phyloP scores from a whole-genome alignment of 2,113 vertebrate genomes.

The Microtus richardsoni region DNA sequence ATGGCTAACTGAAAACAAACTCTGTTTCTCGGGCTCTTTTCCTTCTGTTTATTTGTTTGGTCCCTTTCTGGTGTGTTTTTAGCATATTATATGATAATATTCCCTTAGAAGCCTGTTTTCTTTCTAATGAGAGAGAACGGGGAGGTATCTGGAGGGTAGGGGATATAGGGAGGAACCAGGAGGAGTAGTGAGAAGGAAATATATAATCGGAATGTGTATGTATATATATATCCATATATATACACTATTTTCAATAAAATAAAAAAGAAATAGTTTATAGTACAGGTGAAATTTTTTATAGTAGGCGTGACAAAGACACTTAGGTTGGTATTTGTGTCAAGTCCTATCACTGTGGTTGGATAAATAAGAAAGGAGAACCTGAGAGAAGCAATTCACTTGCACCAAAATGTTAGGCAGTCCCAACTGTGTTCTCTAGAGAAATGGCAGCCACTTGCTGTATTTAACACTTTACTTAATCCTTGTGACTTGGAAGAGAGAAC shows the following conservation, averaged over 20 bases:
- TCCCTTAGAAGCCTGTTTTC: background rate
- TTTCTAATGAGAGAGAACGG: background rate
- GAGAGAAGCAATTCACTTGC: conserved; percentile 32
- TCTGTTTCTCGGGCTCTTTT: background rate
- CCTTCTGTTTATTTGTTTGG: background rate
- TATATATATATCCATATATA: background rate
- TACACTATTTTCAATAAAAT: too few species aligned
- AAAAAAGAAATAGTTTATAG: too few species aligned
- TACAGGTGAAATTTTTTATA: background rate
- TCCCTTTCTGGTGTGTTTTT: background rate
- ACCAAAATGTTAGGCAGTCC: conserved; percentile 25
- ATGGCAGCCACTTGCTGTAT: background rate
- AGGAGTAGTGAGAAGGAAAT: background rate
- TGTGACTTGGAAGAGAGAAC: background rate
- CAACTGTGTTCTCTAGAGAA: conserved; percentile 37
- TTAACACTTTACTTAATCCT: background rate
- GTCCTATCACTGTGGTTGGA: background rate
- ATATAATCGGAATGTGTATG: too few species aligned
- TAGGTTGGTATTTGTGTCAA: background rate
- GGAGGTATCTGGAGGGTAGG: too few species aligned
- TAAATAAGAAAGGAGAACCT: conserved; percentile 17
- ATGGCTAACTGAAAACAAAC: background rate
- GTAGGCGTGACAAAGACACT: background rate
- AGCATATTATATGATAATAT: background rate
- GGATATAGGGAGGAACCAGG: background rate